Conservation (phyloP, 30 jellyfish, hydroid and myxozoan species). For the Cassiopea xamachana region DNA sequence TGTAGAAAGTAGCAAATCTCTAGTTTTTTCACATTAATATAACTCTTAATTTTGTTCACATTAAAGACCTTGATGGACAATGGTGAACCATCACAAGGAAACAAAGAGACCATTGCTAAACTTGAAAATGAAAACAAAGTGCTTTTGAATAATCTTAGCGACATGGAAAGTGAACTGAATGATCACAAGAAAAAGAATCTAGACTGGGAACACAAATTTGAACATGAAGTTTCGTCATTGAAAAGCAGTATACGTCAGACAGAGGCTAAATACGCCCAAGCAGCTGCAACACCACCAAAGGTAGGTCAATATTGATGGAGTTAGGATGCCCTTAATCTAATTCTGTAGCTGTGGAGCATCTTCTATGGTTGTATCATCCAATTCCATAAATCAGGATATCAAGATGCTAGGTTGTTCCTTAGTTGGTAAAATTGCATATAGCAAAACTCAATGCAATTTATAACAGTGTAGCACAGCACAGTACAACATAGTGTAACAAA, state of each 20-base stretch:
- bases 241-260: conserved; percentile 73
- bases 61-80: conserved; percentile 11
- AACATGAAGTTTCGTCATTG: conserved; percentile 47
- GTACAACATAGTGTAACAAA: too few species aligned
- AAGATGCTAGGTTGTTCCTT: too few species aligned
- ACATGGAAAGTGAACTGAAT: conserved; percentile 45
- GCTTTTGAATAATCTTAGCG: conserved; percentile 33
- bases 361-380: background rate
- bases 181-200: conserved; percentile 63
- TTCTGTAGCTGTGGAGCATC: background rate
- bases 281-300: conserved; percentile 89
- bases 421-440: too few species aligned
- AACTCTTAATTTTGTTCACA: background rate
- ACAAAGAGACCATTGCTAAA: conserved; percentile 21
- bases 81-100: conserved; percentile 25
- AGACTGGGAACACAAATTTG: conserved; percentile 71
- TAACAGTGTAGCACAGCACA: too few species aligned
- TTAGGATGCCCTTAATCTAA: background rate
- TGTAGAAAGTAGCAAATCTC: too few species aligned
- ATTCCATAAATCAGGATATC: background rate
- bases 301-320: conserved; percentile 21
- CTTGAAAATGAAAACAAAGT: conserved; percentile 55
- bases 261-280: conserved; percentile 66
- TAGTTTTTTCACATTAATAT: too few species aligned
- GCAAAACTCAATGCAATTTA: too few species aligned